These are phyloP conservation scores for Xenopus laevis DNA, from an alignment of 2,113 vertebrate species.

Conservation along the genomic window DNA sequence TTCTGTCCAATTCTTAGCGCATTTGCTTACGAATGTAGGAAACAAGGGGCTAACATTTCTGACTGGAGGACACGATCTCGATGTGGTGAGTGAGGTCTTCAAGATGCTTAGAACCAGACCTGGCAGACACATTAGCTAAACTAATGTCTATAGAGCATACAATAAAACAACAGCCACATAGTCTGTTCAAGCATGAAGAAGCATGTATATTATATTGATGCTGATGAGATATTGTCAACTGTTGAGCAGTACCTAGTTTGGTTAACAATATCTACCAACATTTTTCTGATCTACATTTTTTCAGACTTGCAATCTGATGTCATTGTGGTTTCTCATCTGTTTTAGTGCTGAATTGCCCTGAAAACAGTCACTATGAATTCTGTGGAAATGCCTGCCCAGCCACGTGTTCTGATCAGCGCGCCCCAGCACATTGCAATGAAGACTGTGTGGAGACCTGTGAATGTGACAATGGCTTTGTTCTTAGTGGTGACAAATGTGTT, in stretches of 20 bases:
- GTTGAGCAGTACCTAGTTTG: too few species aligned
- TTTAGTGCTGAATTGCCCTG: slow-evolving; percentile 65
- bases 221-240: too few species aligned
- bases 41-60: slow-evolving; percentile 49
- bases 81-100: slow-evolving; percentile 58
- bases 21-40: slow-evolving; percentile 57
- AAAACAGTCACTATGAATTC: slow-evolving; percentile 68
- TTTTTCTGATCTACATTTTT: too few species aligned
- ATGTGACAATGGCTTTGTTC: slow-evolving; percentile 63
- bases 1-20: slow-evolving; percentile 56
- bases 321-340: slow-evolving; percentile 8
- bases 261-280: too few species aligned
- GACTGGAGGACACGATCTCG: slow-evolving; percentile 57
- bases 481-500: slow-evolving; percentile 65
- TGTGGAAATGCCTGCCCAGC: slow-evolving; percentile 58
- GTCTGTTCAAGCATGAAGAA: too few species aligned
- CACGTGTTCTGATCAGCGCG: slow-evolving; percentile 55
- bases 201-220: too few species aligned
- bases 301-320: too few species aligned
- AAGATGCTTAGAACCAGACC: too few species aligned
- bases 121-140: too few species aligned
- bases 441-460: slow-evolving; percentile 65
- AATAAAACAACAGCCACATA: too few species aligned
- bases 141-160: too few species aligned
- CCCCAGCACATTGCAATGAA: slow-evolving; percentile 49